Base-by-base conservation (phyloP, 2,888 invertebrate genomes). In the Hydropsyche betteni region DNA sequence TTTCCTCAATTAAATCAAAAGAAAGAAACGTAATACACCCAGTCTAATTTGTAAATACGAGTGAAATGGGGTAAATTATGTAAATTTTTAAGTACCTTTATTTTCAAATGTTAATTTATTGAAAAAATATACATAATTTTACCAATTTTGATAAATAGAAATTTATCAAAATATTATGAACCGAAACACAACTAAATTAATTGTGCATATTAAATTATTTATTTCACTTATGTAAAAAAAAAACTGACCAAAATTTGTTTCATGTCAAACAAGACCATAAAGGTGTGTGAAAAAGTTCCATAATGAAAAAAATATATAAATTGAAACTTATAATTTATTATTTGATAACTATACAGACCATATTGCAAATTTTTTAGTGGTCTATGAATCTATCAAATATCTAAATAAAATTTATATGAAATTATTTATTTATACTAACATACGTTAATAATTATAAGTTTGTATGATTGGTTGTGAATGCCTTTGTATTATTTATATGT, bases 1-100 rank as follows among this genome's bases (percentile, higher is more conserved):
- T 94, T 94, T 82, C 92, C 93, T 16, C 92, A 92, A 82, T 83
- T 93, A 69, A 89, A 91, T 80, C 90, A 89, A 83, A 90, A 89
- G 83, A 88, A 89, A 84, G 86, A 89, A 83, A 83, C 86, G 79
- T 87, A 86, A 53, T 38, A 1, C 34, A 55, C 53, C n/a, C 55
- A 24, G 8, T 16, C 68, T 76, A 72, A 24, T 44, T 44, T 44
- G 10, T 44, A 44, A 16, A 10, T 44, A 44, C 10, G 10, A 44
- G 10, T 10, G 10, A 44, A 8, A 44, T 44, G 10, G 44, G 10
- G n/a, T n/a, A 55, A 55, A 55, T 55, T 55, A 55, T 55, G 7
- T 55, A 7, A 24, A 16, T 55, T 55, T 55, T 24, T 7, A 55
- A 12, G 55, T 14, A 44, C 44, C 44, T 44, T 24, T 44, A 44